Evolutionary conservation across 1,140 invertebrate species (phyloP).

Genomic region (Mercenaria mercenaria): DNA sequence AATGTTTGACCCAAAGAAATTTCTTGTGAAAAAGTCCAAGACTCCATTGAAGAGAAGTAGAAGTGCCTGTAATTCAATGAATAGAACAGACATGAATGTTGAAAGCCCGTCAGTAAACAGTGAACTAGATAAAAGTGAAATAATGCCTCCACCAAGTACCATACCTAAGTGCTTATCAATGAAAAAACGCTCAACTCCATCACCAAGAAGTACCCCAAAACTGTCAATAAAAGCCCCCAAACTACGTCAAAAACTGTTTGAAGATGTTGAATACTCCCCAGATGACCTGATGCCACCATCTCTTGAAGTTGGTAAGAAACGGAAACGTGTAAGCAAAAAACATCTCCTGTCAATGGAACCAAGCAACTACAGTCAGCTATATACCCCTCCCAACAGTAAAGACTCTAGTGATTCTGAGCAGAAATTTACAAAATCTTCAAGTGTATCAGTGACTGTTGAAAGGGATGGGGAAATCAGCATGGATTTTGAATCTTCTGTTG

Average conservation of each 20-base stretch:
- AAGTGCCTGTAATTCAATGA: background rate
- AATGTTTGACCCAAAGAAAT: background rate
- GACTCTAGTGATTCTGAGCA: background rate
- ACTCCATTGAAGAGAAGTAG: background rate
- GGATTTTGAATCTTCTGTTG: background rate
- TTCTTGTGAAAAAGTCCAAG: background rate
- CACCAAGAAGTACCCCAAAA: background rate
- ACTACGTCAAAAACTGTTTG: conserved; percentile 8
- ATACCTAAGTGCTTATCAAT: background rate
- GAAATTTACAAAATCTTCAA: background rate
- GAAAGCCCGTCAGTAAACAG: background rate
- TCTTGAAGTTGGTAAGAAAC: background rate
- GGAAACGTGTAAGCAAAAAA: background rate
- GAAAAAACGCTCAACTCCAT: background rate
- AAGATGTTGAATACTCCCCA: background rate
- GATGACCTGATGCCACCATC: background rate
- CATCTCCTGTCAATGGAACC: background rate
- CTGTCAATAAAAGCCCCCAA: no score
- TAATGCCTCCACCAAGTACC: background rate
- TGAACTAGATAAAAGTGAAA: background rate
- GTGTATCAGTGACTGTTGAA: background rate
- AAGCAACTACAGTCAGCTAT: conserved; percentile 19
- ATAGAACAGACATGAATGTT: background rate
- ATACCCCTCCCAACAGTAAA: background rate
- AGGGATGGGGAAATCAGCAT: background rate